Percentiles rank a stretch among this genome's conserved stretches.
Evolutionary conservation across 2,888 invertebrate genomes (phyloP).

Genomic region (Tupiocoris notatus): DNA sequence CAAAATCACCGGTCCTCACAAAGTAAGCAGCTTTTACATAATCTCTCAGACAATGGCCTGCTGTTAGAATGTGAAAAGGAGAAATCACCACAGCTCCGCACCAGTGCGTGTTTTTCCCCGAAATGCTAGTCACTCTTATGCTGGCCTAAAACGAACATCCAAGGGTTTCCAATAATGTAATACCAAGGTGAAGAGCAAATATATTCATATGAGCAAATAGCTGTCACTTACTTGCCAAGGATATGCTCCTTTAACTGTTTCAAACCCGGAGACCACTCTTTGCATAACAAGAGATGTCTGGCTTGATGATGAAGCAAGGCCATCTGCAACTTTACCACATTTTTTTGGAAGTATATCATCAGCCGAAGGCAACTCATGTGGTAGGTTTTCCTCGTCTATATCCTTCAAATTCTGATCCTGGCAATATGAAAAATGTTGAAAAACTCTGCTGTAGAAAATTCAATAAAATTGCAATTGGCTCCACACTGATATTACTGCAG

Average conservation of each 20-base stretch:
- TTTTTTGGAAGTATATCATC: constrained; percentile 53
- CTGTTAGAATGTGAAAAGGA: constrained; percentile 65
- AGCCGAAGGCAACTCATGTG: background rate
- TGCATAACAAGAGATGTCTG: constrained; percentile 35
- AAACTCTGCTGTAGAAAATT: too few relatives aligned
- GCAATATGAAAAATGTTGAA: background rate
- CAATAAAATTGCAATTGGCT: too few relatives aligned
- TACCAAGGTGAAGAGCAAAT: too few relatives aligned
- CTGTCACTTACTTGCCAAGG: constrained; percentile 68
- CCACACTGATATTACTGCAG: too few relatives aligned
- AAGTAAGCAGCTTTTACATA: constrained; percentile 67
- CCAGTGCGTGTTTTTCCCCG: constrained; percentile 63
- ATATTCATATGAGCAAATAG: too few relatives aligned
- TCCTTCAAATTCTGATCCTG: constrained; percentile 25
- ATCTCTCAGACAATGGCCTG: constrained; percentile 70
- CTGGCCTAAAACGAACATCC: constrained; percentile 59
- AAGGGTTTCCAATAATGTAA: too few relatives aligned
- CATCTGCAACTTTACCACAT: constrained; percentile 60
- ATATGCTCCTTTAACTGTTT: constrained; percentile 65
- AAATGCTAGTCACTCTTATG: constrained; percentile 61
- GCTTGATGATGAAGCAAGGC: constrained; percentile 55
- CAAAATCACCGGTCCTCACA: constrained; percentile 72
- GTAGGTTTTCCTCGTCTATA: constrained; percentile 12
- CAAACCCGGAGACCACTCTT: constrained; percentile 63
- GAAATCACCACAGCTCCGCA: constrained; percentile 72